Evolutionary conservation across 2,797 vertebrate species (phyloP), one percentile per base, ranked within the genome.

Genomic region (Hozukius guyotensis): DNA sequence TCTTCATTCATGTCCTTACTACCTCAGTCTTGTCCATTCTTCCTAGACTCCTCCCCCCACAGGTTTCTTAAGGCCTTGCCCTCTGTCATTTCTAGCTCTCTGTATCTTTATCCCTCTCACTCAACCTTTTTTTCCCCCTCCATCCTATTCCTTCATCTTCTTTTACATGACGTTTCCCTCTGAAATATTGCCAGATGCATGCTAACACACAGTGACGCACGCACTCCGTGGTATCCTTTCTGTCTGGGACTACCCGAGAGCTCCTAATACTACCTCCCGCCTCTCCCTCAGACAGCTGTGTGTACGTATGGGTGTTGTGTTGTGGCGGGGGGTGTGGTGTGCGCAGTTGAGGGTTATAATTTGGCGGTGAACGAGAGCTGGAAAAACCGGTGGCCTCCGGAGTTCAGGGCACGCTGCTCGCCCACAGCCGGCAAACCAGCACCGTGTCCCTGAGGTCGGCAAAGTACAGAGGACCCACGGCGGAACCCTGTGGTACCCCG

Each of bases 281-380:
- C 88, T 89, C 86, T 84, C 83, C 78, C 90, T 85, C 86, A 82
- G 84, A 89, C 92, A 93, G 92, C 92, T 95, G 94, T 90, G 86
- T 90, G 90, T 88, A 81, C 60, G 75, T 87, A 89, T 60, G 82
- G 84, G 81, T 91, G 89, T 86, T 91, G 85, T 89, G 88, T 88
- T 90, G 91, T 91, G 88, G 87, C 31, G 67, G 78, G 71, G 80
- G 78, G 77, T 79, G 84, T 76, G 87, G 82, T 87, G 78, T 63
- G 36, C 76, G 18, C 84, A 69, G 83, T 80, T 56, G 13, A 87
- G 83, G 82, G 84, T 81, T 95, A 88, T 94, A 84, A 80, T 74
- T 94, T 85, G 86, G 87, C 55, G 92, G 86, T 81, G 69, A 90
- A 61, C 77, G 49, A 80, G 81, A 77, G 83, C 84, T 78, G 87